phyloP scores from a whole-genome alignment of 2,113 vertebrate genomes.

The western clawed frog (Xenopus tropicalis) region DNA sequence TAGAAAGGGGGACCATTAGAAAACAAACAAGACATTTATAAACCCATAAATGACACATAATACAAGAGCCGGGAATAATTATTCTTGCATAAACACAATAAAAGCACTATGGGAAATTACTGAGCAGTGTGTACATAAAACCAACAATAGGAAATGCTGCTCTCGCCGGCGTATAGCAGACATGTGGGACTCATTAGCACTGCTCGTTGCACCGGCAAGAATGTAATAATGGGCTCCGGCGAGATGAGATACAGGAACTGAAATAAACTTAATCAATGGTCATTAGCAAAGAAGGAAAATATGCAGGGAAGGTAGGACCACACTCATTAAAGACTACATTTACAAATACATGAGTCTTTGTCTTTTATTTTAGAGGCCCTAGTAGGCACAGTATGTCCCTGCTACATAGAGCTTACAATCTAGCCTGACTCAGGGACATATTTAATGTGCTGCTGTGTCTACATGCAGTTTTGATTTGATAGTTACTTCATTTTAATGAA shows the following conservation, averaged over 20 bases:
- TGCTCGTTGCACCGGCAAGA: constrained; percentile 3
- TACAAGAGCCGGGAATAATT: constrained; percentile 14
- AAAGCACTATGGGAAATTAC: constrained; percentile 1
- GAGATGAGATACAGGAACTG: constrained; percentile 4
- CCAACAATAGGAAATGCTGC: constrained; percentile 23
- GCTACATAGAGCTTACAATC: too few species aligned
- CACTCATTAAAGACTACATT: not conserved
- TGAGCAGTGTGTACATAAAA: not conserved
- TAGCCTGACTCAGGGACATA: too few species aligned
- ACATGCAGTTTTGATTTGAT: too few species aligned
- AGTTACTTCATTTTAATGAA: too few species aligned
- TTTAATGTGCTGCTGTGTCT: too few species aligned
- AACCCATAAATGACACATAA: not conserved
- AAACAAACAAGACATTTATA: not conserved
- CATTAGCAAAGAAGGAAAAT: not conserved
- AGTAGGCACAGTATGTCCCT: too few species aligned
- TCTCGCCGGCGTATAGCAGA: not conserved
- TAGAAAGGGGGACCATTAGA: too few species aligned
- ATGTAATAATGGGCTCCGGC: constrained; percentile 19
- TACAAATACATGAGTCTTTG: not conserved
- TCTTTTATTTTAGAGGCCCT: too few species aligned
- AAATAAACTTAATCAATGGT: constrained; percentile 14
- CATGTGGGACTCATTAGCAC: constrained; percentile 26
- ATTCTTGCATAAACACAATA: constrained; percentile 8
- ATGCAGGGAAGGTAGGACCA: not conserved